Evolutionary conservation across 2,113 vertebrate genomes (phyloP), one percentile per base, ranked within the genome.

Genomic region (Anser cygnoides): DNA sequence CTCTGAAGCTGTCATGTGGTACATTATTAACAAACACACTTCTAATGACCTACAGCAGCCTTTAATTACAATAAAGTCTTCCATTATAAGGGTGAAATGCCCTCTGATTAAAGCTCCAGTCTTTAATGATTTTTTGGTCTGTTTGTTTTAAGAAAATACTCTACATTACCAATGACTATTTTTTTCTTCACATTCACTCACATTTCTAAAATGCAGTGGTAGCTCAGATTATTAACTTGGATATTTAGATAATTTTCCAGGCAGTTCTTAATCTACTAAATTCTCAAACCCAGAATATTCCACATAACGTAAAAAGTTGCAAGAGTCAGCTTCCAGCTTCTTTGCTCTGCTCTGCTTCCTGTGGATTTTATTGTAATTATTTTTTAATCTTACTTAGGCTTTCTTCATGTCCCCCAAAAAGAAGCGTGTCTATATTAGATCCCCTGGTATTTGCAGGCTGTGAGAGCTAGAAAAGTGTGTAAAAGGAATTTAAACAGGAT

Each of bases 51-150:
- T 68, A 87, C 17, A 72, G 87, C 80, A 95, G 80, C 82, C 71
- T 88, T 95, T 97, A 95, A 97, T 97, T 95, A 96, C 97, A 96
- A 90, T 93, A 78, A 94, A 93, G 74, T 65, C 74, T 95, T 82
- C 61, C 23, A 35, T 74, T 92, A 68, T 74, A 82, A 93, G 78
- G 10, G 26, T 72, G 91, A 95, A 95, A 94, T 91, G 41, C 43
- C 77, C 87, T 84, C 92, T 96, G 87, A 96, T 96, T 95, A 96
- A 96, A 94, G 73, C 67, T 94, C 50, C 72, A 94, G 31, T 87
- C 73, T 88, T 94, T 67, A 95, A 81, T 63, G 31, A 59, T 50
- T 94, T 90, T 89, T 70, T 94, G 18, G 44, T 44, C 44, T 49
- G 46, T 20, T 20, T 46, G 19, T 46, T 46, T 67, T 63, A 91